These are phyloP conservation scores for Coptodon bakossiorum DNA, from an alignment of 2,113 vertebrate species.

Conservation along the genomic window DNA sequence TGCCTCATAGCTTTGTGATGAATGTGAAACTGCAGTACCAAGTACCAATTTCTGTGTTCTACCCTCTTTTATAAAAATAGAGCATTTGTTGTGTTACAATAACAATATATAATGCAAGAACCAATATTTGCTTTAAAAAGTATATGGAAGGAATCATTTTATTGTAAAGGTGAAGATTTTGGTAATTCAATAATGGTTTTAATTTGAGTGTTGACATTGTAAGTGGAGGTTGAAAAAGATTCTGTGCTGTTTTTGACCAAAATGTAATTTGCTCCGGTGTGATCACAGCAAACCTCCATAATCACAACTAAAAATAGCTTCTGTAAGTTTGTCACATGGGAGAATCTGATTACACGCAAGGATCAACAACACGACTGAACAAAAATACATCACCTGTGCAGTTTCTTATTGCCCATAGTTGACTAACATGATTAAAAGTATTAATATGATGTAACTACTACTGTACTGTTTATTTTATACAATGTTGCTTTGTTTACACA, in stretches of 20 bases:
- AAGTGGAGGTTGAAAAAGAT: neutral
- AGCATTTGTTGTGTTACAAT: neutral
- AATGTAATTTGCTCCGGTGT: neutral
- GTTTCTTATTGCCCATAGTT: slow-evolving; percentile 31
- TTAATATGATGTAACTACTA: slow-evolving; percentile 66
- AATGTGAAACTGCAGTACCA: slow-evolving; percentile 32
- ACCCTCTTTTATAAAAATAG: neutral
- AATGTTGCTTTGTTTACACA: slow-evolving; percentile 54
- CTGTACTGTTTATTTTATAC: slow-evolving; percentile 67
- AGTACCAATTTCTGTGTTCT: neutral
- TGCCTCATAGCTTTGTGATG: neutral
- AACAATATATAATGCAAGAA: neutral
- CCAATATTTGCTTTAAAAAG: neutral
- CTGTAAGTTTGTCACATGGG: neutral
- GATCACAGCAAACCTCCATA: neutral
- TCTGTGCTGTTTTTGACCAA: neutral
- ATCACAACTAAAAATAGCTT: neutral
- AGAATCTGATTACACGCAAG: neutral
- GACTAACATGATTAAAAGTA: slow-evolving; percentile 66
- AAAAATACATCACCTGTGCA: neutral
- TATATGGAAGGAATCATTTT: neutral
- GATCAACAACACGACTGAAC: neutral
- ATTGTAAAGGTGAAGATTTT: neutral
- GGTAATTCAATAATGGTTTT: neutral
- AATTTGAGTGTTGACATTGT: neutral